Evolutionary conservation across 2,113 vertebrate species (phyloP).

Genomic region (Mastomys natalensis): DNA sequence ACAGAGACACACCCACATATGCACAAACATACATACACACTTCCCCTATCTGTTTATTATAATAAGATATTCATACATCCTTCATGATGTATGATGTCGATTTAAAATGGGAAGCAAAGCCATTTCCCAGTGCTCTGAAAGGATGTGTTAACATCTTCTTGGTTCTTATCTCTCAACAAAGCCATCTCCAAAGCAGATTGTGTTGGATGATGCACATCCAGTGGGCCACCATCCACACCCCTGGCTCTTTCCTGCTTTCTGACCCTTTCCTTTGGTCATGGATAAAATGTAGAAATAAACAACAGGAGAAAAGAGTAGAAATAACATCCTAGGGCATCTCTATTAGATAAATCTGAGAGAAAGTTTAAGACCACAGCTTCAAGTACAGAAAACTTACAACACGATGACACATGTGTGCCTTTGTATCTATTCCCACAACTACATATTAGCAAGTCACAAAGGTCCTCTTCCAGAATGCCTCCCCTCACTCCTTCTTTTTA

Average conservation of each 20-base stretch:
- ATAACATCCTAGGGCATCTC: neutral
- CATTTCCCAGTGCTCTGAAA: neutral
- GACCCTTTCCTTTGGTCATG: neutral
- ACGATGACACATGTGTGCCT: neutral
- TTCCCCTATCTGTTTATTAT: neutral
- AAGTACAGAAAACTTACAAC: neutral
- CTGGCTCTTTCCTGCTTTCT: neutral
- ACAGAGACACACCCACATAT: neutral
- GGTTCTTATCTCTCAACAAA: neutral
- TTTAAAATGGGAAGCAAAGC: neutral
- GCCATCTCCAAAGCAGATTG: neutral
- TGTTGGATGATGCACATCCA: neutral
- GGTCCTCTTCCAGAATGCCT: neutral
- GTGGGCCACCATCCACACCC: too few relatives aligned
- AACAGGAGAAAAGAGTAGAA: neutral
- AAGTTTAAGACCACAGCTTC: neutral
- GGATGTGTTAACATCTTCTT: neutral
- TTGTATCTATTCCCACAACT: neutral
- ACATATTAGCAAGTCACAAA: neutral
- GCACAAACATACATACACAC: neutral
- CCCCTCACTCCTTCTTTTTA: neutral
- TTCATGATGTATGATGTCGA: neutral
- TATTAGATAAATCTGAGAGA: neutral
- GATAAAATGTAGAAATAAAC: too few relatives aligned
- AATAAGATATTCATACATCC: neutral